Evolutionary conservation across 2,113 vertebrate genomes (phyloP), one percentile per base, ranked within the genome.

Genomic region (Pomatorhinus ruficollis): DNA sequence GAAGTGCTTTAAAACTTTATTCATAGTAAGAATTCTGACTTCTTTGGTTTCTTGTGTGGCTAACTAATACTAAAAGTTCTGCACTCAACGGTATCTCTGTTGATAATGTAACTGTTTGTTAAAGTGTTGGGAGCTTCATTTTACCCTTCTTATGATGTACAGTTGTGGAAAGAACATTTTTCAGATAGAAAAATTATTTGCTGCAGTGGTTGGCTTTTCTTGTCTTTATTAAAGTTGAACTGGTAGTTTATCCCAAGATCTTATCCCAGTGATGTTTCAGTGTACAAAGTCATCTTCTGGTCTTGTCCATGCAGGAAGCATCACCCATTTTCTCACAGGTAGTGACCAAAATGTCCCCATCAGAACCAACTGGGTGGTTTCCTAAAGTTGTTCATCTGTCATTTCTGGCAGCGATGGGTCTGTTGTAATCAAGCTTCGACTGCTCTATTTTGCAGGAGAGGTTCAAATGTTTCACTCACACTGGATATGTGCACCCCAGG

Each of bases 401-500:
- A 5, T 5, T 86, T 30, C 22, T 80, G 56, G 18, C 40, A 44
- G 10, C 8, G 19, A 30, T 33, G n/a, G 11, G 18, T 60, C 23
- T 57, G 33, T 28, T 86, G 35, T 79, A 72, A 87, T 39, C 64
- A 57, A 93, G 68, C 49, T 70, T 71, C 1, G 2, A 17, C 59
- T 0, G 0, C 33, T 93, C 21, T 96, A 8, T 92, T 95, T 95
- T 97, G 89, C 96, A 99, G 99, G 98, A 98, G 99, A 95, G 99
- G 99, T 90, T 99, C 99, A 89, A 99, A 99, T 25, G 99, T 99
- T 95, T 99, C 99, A 6, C 98, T 99, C 94, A 99, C 99, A 12
- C 96, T 99, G 98, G 99, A 99, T 96, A 99, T 99, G 99, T 99
- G 99, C 93, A 99, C 99, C 5, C 99, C 99, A 1, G 99, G 99